Percentiles rank a stretch among this genome's conserved stretches.
phyloP scores from a whole-genome alignment of 2,113 vertebrate species.

The Lycocorax pyrrhopterus region DNA sequence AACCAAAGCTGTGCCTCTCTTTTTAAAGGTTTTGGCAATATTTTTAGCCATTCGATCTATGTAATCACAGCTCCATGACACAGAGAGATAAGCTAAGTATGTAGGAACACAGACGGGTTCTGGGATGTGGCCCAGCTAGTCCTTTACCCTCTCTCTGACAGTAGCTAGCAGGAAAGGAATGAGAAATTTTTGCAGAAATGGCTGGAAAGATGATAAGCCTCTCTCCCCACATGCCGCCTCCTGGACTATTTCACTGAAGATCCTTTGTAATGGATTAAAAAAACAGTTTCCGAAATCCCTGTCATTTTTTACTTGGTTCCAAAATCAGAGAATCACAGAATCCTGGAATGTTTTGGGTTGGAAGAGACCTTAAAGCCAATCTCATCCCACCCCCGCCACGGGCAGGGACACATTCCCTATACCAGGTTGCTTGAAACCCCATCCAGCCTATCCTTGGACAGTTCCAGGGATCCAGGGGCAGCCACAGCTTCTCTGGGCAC shows the following conservation, averaged over 20 bases:
- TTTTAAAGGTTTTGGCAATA: conserved; percentile 35
- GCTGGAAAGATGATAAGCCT: neutral
- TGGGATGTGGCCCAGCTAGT: conserved; percentile 31
- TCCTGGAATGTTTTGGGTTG: neutral
- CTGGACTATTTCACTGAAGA: neutral
- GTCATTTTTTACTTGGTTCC: neutral
- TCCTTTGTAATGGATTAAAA: neutral
- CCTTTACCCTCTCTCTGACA: neutral
- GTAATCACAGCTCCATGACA: conserved; percentile 28
- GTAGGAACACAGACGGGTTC: neutral
- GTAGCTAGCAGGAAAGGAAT: conserved; percentile 17
- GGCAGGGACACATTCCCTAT: neutral
- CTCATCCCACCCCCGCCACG: neutral
- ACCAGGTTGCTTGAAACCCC: neutral
- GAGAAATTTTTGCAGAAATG: neutral
- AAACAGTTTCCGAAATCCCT: neutral
- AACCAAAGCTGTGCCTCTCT: neutral
- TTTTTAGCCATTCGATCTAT: neutral
- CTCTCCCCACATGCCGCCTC: neutral
- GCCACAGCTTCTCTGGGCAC: neutral
- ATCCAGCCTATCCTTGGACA: neutral
- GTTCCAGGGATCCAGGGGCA: neutral
- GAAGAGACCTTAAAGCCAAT: neutral
- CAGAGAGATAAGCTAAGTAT: conserved; percentile 16
- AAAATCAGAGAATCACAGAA: neutral